Percentiles rank a stretch among this genome's conserved stretches.
Conservation (phyloP, 2,888 invertebrate species). For the Dastarcus helophoroides region DNA sequence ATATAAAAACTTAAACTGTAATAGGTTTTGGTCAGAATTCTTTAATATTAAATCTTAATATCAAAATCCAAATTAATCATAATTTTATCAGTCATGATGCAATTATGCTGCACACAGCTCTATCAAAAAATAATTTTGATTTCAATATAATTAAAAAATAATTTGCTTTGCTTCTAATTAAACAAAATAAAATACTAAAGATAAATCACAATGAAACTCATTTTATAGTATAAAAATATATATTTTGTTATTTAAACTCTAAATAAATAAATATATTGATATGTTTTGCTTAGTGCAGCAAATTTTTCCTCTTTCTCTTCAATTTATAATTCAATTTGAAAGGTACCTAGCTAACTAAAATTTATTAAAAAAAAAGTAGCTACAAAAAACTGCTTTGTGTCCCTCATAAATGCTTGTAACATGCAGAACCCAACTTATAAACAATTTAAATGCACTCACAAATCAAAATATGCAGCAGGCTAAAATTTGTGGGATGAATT, state of each 20-base stretch:
- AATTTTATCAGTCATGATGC: slow-evolving; percentile 1
- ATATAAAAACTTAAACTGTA: slow-evolving; percentile 1
- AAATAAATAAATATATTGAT: slow-evolving; percentile 20
- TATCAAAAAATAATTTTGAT: neutral
- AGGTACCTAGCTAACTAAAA: slow-evolving; percentile 17
- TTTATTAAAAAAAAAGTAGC: slow-evolving; percentile 3
- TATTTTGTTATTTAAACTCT: slow-evolving; percentile 6
- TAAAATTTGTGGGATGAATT: too few species aligned
- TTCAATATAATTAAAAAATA: neutral
- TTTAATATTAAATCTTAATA: neutral
- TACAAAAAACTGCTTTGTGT: slow-evolving; percentile 1
- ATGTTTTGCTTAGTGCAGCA: slow-evolving; percentile 18
- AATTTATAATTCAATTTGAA: slow-evolving; percentile 14
- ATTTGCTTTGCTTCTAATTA: neutral
- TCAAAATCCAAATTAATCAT: slow-evolving; percentile 1
- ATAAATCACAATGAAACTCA: neutral
- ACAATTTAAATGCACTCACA: too few species aligned
- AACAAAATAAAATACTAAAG: slow-evolving; percentile 1
- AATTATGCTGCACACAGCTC: neutral
- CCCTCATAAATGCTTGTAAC: too few species aligned
- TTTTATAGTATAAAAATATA: too few species aligned
- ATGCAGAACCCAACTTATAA: too few species aligned
- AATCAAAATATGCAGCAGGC: too few species aligned
- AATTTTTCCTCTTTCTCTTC: too few species aligned
- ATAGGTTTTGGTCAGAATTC: too few species aligned